Evolutionary conservation across 2,113 vertebrate species (phyloP), one percentile per base, ranked within the genome.

Genomic region (Canis aureus): DNA sequence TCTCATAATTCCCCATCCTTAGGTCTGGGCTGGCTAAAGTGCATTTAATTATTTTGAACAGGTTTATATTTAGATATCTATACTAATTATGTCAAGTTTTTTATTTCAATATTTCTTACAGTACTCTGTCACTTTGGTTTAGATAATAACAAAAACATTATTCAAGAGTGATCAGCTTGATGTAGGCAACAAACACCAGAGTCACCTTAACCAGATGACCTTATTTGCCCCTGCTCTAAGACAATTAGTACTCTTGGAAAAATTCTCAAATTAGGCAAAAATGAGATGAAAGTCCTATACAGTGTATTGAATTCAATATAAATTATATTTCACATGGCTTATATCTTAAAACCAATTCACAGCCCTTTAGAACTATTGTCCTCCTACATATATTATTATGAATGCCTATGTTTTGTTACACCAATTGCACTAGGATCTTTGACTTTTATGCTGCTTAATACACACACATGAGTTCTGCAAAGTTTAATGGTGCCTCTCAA

Each of bases 381-480:
- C 29, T 95, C 55, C 23, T 71, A 38, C 19, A 71, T 22, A 35
- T 5, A 13, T 66, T 88, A 23, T 29, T 35, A 49, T 32, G 12
- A 23, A 3, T 29, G 59, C 8, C 1, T 51, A 20, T 38, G 38
- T 49, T 71, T 51, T 35, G 11, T 20, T 19, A 38, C 2, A 53
- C 29, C 19, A 35, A 0, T 66, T 55, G 49, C 49, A 76, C n/a
- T 66, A 84, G n/a, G 4, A 35, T 81, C 23, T 79, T 35, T 51
- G 16, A 10, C 4, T 82, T n/a, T n/a, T 43, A 1, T 57, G 23
- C 29, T 74, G 19, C 13, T 16, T 27, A 22, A 25, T 32, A 66
- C 5, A 3, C 2, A 20, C 7, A 9, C 2, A 10, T 62, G 23
- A 38, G 20, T 3, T 57, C 5, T 73, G 0, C 19, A 51, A 0